Percentiles rank a stretch among this genome's conserved stretches.
Conservation (phyloP, 37 sponge, comb jelly and placozoan genomes). For the Crambe crambe region DNA sequence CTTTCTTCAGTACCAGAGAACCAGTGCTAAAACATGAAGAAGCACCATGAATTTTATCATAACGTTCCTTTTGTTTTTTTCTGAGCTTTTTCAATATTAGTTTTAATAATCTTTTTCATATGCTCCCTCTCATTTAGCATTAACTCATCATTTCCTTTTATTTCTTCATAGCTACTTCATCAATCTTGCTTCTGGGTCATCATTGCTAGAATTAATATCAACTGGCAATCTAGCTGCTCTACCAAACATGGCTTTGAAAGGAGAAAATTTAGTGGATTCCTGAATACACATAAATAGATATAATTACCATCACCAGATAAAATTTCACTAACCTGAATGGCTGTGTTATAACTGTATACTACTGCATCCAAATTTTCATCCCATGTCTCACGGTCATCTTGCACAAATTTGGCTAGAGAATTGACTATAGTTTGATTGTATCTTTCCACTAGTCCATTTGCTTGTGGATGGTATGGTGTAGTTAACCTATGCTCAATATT, state of each 20-base stretch:
- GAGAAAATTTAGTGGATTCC: slow-evolving; percentile 46
- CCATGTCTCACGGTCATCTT: slow-evolving; percentile 24
- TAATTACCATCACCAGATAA: background rate
- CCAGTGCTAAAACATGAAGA: slow-evolving; percentile 5
- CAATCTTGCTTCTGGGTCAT: slow-evolving; percentile 5
- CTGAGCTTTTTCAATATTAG: slow-evolving; percentile 32
- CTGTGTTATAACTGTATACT: slow-evolving; percentile 39
- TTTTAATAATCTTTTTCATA: background rate
- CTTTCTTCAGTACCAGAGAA: slow-evolving; percentile 38
- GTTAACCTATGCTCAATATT: slow-evolving; percentile 57
- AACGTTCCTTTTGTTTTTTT: slow-evolving; percentile 45
- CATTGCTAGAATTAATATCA: slow-evolving; percentile 13
- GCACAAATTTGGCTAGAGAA: slow-evolving; percentile 37
- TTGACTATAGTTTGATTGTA: slow-evolving; percentile 53
- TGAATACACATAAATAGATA: slow-evolving; percentile 1
- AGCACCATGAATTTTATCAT: slow-evolving; percentile 45
- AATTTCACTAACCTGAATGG: background rate
- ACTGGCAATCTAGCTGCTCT: slow-evolving; percentile 26
- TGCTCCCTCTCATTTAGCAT: background rate
- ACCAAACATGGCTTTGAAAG: slow-evolving; percentile 56
- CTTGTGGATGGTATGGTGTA: too few relatives aligned
- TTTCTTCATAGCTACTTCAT: background rate
- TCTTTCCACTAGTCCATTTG: slow-evolving; percentile 65
- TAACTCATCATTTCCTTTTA: background rate
- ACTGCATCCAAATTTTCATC: slow-evolving; percentile 4